phyloP scores from a whole-genome alignment of 2,797 vertebrate species.

The Hyperoplus immaculatus region DNA sequence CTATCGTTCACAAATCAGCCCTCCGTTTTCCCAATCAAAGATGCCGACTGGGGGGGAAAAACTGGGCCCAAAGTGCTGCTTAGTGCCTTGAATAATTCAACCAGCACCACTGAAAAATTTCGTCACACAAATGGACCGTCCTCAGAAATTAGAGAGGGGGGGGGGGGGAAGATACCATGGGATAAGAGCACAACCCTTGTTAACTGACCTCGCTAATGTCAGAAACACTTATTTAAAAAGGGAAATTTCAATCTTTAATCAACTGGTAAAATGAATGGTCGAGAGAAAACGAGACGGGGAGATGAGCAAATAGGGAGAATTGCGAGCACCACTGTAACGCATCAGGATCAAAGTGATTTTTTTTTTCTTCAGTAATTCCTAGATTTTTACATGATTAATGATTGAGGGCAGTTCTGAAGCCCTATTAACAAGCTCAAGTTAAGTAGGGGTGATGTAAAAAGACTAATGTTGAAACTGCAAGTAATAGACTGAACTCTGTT shows the following conservation, averaged over 20 bases:
- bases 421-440: slow-evolving; percentile 74
- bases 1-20: slow-evolving; percentile 86
- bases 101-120: slow-evolving; percentile 57
- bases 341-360: slow-evolving; percentile 80
- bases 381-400: slow-evolving; percentile 82
- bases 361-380: slow-evolving; percentile 49
- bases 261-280: slow-evolving; percentile 61
- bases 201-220: slow-evolving; percentile 63
- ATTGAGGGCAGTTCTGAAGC: slow-evolving; percentile 70
- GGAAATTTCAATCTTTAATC: slow-evolving; percentile 82
- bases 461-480: slow-evolving; percentile 78
- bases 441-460: slow-evolving; percentile 79
- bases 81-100: slow-evolving; percentile 87
- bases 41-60: slow-evolving; percentile 70
- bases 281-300: slow-evolving; percentile 37
- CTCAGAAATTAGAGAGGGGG: slow-evolving; percentile 40
- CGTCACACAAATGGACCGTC: slow-evolving; percentile 71
- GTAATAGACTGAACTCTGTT: slow-evolving; percentile 73
- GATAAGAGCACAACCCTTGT: slow-evolving; percentile 20
- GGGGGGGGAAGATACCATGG: no score
- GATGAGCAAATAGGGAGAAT: slow-evolving; percentile 67
- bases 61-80: slow-evolving; percentile 82
- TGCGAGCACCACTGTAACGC: slow-evolving; percentile 51
- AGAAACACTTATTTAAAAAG: slow-evolving; percentile 64
- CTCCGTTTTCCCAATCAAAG: slow-evolving; percentile 86